Percentiles rank a stretch among this genome's conserved stretches.
Evolutionary conservation across 2,113 vertebrate genomes (phyloP).

Genomic region (Trichomycterus rosablanca): DNA sequence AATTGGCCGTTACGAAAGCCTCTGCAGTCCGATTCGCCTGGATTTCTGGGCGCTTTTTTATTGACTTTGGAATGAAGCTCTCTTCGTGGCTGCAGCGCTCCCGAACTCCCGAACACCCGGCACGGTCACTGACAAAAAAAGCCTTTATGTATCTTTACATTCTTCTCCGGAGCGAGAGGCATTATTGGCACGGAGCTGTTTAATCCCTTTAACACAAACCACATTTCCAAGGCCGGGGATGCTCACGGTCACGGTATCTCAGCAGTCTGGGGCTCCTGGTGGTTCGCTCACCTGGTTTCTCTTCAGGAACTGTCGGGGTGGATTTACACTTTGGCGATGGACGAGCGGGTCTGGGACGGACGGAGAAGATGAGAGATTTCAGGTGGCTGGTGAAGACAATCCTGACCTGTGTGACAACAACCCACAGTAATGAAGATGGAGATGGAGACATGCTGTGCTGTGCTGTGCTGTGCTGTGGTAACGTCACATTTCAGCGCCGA

Average conservation of each 20-base stretch:
- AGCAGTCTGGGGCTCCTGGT: background rate
- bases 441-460: too few species aligned
- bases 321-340: constrained; percentile 23
- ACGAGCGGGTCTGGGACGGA: background rate
- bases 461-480: constrained; percentile 22
- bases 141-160: constrained; percentile 25
- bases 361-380: background rate
- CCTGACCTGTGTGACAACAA: constrained; percentile 20
- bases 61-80: constrained; percentile 34
- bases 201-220: constrained; percentile 29
- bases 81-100: background rate
- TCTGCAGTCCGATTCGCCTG: constrained; percentile 8
- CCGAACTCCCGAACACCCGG: too few species aligned
- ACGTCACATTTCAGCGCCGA: constrained; percentile 9
- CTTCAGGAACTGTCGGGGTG: constrained; percentile 13
- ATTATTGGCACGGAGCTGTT: constrained; percentile 5
- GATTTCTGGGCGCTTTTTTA: constrained; percentile 11
- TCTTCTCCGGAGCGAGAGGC: background rate
- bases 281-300: constrained; percentile 1
- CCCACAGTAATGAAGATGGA: constrained; percentile 36
- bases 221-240: constrained; percentile 27
- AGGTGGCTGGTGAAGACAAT: background rate
- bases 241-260: constrained; percentile 2
- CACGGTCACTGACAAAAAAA: background rate
- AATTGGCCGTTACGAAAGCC: constrained; percentile 33